A percentile compares a stretch with the other conserved stretches of the same genome.
phyloP scores from a whole-genome alignment of 2,888 invertebrate genomes.

The Lochmaea capreae region DNA sequence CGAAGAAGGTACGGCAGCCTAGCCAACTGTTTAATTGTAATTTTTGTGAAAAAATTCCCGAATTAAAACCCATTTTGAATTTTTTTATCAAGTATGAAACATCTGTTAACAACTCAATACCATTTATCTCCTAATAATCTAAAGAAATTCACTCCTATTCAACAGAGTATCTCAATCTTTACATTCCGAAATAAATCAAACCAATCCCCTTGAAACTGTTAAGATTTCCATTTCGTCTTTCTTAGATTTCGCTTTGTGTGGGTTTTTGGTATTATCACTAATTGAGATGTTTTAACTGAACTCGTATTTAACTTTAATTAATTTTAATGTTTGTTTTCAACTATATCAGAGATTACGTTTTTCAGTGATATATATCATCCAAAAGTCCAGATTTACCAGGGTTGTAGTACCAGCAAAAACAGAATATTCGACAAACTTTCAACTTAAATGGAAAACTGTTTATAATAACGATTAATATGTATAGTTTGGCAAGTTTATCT shows the following conservation, averaged over 20 bases:
- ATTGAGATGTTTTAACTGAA: constrained; percentile 18
- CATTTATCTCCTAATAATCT: background rate
- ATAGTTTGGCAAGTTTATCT: too few species aligned
- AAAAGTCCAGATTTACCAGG: too few species aligned
- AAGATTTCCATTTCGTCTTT: constrained; percentile 11
- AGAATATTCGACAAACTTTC: background rate
- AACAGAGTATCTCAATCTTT: background rate
- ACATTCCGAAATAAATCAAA: constrained; percentile 13
- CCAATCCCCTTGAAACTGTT: constrained; percentile 3
- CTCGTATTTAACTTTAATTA: constrained; percentile 19
- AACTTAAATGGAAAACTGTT: background rate
- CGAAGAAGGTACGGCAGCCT: too few species aligned
- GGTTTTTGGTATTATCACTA: constrained; percentile 10
- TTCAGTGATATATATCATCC: background rate
- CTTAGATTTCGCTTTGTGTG: constrained; percentile 20
- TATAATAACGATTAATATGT: too few species aligned
- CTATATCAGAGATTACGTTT: constrained; percentile 1
- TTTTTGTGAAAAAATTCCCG: too few species aligned
- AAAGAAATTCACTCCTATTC: background rate
- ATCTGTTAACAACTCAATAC: background rate
- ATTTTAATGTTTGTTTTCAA: constrained; percentile 14
- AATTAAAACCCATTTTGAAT: too few species aligned
- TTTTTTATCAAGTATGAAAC: background rate
- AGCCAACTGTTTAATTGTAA: too few species aligned
- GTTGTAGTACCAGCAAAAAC: background rate